These are phyloP conservation scores for Eubasilissa splendida DNA, from an alignment of 2,888 invertebrate genomes.

Conservation along the genomic window DNA sequence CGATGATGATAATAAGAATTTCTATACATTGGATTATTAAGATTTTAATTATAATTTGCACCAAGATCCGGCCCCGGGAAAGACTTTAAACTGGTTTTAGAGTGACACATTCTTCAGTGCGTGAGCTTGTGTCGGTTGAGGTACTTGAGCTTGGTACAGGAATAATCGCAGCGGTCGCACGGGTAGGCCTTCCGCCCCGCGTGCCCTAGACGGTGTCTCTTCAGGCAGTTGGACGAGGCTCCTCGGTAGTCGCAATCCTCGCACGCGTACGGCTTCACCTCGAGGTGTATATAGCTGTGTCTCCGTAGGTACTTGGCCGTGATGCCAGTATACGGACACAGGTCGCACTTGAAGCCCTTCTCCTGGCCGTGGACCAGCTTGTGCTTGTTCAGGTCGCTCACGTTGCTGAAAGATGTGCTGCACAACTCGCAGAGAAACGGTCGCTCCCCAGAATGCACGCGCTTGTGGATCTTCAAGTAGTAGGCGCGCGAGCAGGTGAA, in stretches of 20 bases:
- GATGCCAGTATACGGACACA: background rate
- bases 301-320: background rate
- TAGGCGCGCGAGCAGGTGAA: slow-evolving; percentile 41
- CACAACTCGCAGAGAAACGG: slow-evolving; percentile 17
- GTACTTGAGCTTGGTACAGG: too few species aligned
- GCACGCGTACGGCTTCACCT: background rate
- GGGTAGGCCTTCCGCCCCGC: too few species aligned
- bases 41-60: too few species aligned
- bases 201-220: too few species aligned
- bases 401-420: background rate
- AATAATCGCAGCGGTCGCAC: too few species aligned
- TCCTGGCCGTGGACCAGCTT: background rate
- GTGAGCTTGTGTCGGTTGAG: too few species aligned
- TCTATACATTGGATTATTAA: too few species aligned
- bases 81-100: too few species aligned
- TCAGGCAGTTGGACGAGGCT: too few species aligned
- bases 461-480: slow-evolving; percentile 12
- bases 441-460: slow-evolving; percentile 11
- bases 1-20: too few species aligned
- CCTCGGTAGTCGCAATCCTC: background rate
- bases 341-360: background rate
- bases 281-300: background rate
- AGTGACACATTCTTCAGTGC: too few species aligned
- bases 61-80: too few species aligned
- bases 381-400: slow-evolving; percentile 12